A percentile compares a stretch with the other conserved stretches of the same genome.
Evolutionary conservation across 1,140 invertebrate genomes (phyloP).

Genomic region (Eumaeus atala): DNA sequence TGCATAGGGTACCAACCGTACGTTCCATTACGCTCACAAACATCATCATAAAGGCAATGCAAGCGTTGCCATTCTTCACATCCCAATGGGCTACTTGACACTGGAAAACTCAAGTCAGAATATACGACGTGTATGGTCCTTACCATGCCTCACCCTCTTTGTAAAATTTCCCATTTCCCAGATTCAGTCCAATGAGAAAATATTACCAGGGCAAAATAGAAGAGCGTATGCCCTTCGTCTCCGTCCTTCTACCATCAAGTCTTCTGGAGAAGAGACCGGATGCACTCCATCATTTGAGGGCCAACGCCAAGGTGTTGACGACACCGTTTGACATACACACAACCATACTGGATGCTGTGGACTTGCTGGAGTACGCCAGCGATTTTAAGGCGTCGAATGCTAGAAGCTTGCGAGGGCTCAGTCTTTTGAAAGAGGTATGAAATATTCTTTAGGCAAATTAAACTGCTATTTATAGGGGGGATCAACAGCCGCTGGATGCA

Average conservation of each 20-base stretch:
- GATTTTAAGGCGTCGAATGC: conserved; percentile 26
- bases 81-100: too few relatives aligned
- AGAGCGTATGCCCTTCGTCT: conserved; percentile 89
- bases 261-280: conserved; percentile 70
- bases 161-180: conserved; percentile 38
- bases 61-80: too few relatives aligned
- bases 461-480: too few relatives aligned
- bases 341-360: conserved; percentile 79
- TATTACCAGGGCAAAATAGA: conserved; percentile 92
- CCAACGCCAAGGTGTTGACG: conserved; percentile 80
- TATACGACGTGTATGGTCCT: too few relatives aligned
- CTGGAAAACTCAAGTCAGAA: too few relatives aligned
- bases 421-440: conserved; percentile 40
- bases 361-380: conserved; percentile 36
- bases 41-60: too few relatives aligned
- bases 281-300: conserved; percentile 64
- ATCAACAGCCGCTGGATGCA: too few relatives aligned
- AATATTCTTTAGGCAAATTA: too few relatives aligned
- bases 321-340: conserved; percentile 89
- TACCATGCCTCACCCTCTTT: too few relatives aligned
- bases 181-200: conserved; percentile 84
- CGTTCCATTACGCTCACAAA: too few relatives aligned
- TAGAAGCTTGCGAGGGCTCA: conserved; percentile 33
- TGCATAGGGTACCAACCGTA: too few relatives aligned
- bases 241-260: conserved; percentile 83